Conservation (phyloP, 2,113 vertebrate genomes). For the Malaclemys terrapin region DNA sequence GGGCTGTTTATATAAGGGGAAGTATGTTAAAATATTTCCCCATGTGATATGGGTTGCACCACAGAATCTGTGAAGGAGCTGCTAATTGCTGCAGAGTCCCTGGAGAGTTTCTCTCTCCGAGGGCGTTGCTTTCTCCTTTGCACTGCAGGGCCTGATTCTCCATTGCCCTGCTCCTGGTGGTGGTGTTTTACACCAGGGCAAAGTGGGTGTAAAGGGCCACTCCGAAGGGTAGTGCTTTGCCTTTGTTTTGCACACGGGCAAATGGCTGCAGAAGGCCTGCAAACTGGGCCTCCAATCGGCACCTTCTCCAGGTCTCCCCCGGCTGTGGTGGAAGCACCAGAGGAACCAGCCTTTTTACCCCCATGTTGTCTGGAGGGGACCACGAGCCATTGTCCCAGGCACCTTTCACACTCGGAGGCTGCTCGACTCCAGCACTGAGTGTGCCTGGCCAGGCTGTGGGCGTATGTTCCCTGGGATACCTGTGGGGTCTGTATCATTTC, state of each 20-base stretch:
- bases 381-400: neutral
- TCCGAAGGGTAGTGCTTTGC: neutral
- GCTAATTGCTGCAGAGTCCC: neutral
- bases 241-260: neutral
- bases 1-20: neutral
- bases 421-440: neutral
- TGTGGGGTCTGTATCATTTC: neutral
- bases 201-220: neutral
- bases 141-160: neutral
- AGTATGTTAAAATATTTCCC: neutral
- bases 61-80: neutral
- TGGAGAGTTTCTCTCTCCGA: neutral
- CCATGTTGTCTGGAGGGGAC: neutral
- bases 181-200: neutral
- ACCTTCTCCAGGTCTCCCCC: neutral
- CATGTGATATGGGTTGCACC: neutral
- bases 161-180: neutral
- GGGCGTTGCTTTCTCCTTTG: neutral
- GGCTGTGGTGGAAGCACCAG: neutral
- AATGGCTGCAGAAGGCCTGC: neutral
- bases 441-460: neutral
- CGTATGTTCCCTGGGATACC: neutral
- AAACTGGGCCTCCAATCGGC: neutral
- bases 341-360: neutral
- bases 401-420: neutral